Base-by-base conservation (phyloP, 1,140 invertebrate species). In the Temnothorax longispinosus region DNA sequence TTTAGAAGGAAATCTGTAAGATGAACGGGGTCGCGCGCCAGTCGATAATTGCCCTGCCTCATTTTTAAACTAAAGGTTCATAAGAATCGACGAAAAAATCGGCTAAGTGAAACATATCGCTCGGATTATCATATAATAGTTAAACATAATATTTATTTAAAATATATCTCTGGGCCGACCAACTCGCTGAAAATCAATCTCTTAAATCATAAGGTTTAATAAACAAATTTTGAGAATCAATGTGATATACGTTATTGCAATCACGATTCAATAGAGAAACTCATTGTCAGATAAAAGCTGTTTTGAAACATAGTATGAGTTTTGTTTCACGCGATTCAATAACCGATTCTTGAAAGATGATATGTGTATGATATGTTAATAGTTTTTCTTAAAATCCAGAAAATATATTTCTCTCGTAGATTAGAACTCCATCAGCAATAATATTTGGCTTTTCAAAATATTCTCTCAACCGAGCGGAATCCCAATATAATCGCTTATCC, bases 1-100 rank as follows among this genome's bases (percentile, higher is more conserved):
- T 64, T 78, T 44, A 64, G 50, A 78, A 64, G 32, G 15, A 64
- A 78, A 78, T 78, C 11, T 78, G 15, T 3, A n/a, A 64, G 27
- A 78, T n/a, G 41, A 64, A 78, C 18, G n/a, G 5, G 27, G 27
- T 35, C 41, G 27, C 18, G 11, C 58, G 41, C 18, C 3, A 27
- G 3, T 18, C 13, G 35, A 35, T n/a, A 64, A 47, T n/a, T 0
- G 32, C 0, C 13, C 6, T 11, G 38, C 38, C 38, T 7, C 52
- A 62, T 13, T 78, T 78, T 64, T 62, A 35, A 64, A 64, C 11
- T 35, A 21, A 77, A 77, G 58, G 64, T 47, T 64, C 15, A 32
- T 13, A 13, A 50, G 4, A 67, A 52, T 35, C 11, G 15, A 38
- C 5, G n/a, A 67, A 35, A 58, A 27, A 44, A 27, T 27, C 1